Base-by-base conservation (phyloP, 2,797 vertebrate species). In the Geotrypetes seraphini region DNA sequence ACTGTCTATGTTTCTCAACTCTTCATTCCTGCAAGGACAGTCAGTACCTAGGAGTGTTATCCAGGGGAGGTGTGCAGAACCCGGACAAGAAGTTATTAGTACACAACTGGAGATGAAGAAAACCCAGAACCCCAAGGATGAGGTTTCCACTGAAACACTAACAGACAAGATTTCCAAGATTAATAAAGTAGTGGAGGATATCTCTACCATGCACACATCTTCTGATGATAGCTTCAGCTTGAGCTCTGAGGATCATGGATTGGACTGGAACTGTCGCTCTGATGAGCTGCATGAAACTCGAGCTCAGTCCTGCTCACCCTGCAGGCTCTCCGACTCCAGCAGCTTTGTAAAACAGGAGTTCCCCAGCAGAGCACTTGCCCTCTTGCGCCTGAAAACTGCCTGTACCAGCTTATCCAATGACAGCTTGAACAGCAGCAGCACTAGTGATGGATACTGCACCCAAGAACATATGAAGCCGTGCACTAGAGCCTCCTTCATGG, bases 141-240 rank as follows among this genome's bases (percentile, higher is more conserved):
- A 88, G 1, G 87, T 92, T 11, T 88, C 81, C 0, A 58, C 81
- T 0, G 90, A 92, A 50, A 90, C 86, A 39, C 25, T 96, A 23
- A 91, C 90, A 10, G 91, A 89, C 42, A 96, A 93, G 69, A 90
- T 97, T 54, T 89, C 91, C 15, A 92, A 95, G 57, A 97, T 99
- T 1, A 94, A 98, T 73, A 84, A 88, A 36, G 71, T 97, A 36
- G 96, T 97, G 39, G 96, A 97, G 54, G 93, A 98, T 63, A 95
- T 99, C 57, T 78, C 83, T 1, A 89, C 89, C 49, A 87, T 98
- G 83, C 91, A 96, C 43, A 97, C 92, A 0, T 97, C 93, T 2
- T 98, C 96, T 0, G 94, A 97, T 1, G 96, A 99, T 66, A 99
- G 96, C 60, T 88, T 97, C 57, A 99, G 96, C 59, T 87, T 99